These are phyloP conservation scores for Ophraella communa DNA, from an alignment of 2,888 invertebrate species.

Conservation along the genomic window DNA sequence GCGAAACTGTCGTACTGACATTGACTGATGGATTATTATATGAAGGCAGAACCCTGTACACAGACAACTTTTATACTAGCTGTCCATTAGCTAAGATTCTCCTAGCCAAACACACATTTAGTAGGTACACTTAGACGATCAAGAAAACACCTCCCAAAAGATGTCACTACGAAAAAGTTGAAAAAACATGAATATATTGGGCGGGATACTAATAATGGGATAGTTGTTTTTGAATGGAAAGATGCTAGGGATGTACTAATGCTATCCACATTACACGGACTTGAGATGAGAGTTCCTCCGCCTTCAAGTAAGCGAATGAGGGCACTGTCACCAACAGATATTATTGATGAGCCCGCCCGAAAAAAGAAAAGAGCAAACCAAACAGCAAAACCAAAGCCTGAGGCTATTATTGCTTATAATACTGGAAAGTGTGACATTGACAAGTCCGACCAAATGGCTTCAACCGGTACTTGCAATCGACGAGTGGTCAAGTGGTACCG, in stretches of 20 bases:
- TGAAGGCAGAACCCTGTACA: slow-evolving; percentile 21
- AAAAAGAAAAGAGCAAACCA: slow-evolving; percentile 9
- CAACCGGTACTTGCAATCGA: slow-evolving; percentile 2
- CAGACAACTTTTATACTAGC: slow-evolving; percentile 35
- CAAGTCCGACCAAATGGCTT: slow-evolving; percentile 6
- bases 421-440: slow-evolving; percentile 6
- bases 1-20: slow-evolving; percentile 11
- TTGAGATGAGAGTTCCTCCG: slow-evolving; percentile 17
- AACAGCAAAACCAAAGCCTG: slow-evolving; percentile 10
- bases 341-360: slow-evolving; percentile 5
- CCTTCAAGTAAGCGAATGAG: slow-evolving; percentile 7
- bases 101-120: slow-evolving; percentile 30
- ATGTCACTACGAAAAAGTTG: slow-evolving; percentile 29
- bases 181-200: slow-evolving; percentile 24
- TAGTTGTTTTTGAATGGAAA: slow-evolving; percentile 33
- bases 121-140: slow-evolving; percentile 33
- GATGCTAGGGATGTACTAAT: slow-evolving; percentile 30
- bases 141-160: slow-evolving; percentile 31
- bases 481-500: not conserved
- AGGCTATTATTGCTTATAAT: slow-evolving; percentile 13
- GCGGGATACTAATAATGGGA: slow-evolving; percentile 25
- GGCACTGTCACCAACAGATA: slow-evolving; percentile 5
- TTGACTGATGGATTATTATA: slow-evolving; percentile 15
- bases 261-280: slow-evolving; percentile 27
- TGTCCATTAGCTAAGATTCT: slow-evolving; percentile 29